Evolutionary conservation across 35 echinoderm and acorn worm genomes (phyloP), one percentile per base, ranked within the genome.

Genomic region (Acanthaster planci): DNA sequence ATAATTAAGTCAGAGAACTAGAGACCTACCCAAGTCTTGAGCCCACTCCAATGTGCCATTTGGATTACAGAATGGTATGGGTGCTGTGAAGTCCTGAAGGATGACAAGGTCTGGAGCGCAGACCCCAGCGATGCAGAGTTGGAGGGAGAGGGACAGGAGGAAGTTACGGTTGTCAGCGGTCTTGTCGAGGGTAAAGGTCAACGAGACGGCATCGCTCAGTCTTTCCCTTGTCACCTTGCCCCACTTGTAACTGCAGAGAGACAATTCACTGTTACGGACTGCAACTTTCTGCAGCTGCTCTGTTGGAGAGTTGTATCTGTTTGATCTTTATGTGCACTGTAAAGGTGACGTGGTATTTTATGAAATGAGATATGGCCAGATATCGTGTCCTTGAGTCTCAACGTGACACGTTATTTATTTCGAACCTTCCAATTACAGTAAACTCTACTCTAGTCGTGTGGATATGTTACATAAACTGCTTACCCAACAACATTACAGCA

Each of bases 221-320:
- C 37, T n/a, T 59, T 83, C 51, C 18, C 29, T 83, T 21, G 53
- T 58, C 38, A 19, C 37, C 8, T 32, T 57, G 27, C 81, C 81
- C 81, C 81, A 83, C n/a, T 83, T 40, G 38, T 83, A 83, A 35
- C 81, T 83, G 32, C 8, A 81, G 52, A 81, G 52, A 26, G 12
- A 18, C 38, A 80, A 38, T 42, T 26, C 37, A 80, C 30, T 10
- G 5, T 10, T 1, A 9, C 38, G 7, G 40, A 38, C 8, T 47
- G 77, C 3, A 50, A 16, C 9, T 31, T 79, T 37, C 42, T 23
- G 0, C 17, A 79, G 77, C 12, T 37, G 1, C 1, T 79, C 17
- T 16, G 5, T 31, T 6, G 10, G 77, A 8, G 10, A 39, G 23
- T 38, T 38, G 10, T 0, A 18, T 35, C 38, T 21, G 7, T 78